Evolutionary conservation across 1,140 invertebrate species (phyloP), one percentile per base, ranked within the genome.

Genomic region (Drosophila ficusphila): DNA sequence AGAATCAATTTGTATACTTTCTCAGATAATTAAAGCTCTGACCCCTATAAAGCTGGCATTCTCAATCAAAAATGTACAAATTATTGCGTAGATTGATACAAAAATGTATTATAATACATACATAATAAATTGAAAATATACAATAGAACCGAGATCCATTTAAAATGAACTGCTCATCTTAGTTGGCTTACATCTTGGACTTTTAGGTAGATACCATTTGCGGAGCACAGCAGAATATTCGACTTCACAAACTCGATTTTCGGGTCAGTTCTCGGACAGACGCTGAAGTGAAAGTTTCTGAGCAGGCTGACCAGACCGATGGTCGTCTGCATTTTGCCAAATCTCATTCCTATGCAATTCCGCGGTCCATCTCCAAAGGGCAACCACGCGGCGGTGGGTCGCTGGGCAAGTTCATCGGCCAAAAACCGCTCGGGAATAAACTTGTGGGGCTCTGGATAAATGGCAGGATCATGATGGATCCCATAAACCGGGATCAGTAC

Each of bases 371-470:
- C 92, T 27, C 93, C 93, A 72, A 95, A 95, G 27, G 94, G 93
- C 31, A 94, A 73, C 86, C 93, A 95, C 1, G 92, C 79, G 47
- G 89, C 92, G 0, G 92, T 92, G 53, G 93, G 90, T 47, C 92
- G 90, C 46, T 92, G 79, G 0, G 75, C 42, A 8, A 88, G 44
- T 33, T 93, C 90, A 34, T 92, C 91, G 6, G 93, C 92, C 12
- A 65, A 3, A 33, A 91, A 95, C 48, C 94, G 86, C 51, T 95
- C 93, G 0, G 94, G 94, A 72, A 94, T 92, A 56, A 94, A 95
- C 33, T 90, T 75, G 7, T 94, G 91, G 2, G 94, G 94, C 39
- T 95, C 91, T 0, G 93, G 92, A 75, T 92, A 95, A 36, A 93
- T 82, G 4, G 78, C 71, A 6, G 92, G 75, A 90, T 95, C 93